Base-by-base conservation (phyloP, 2,888 invertebrate genomes). In the Tachina grossa region DNA sequence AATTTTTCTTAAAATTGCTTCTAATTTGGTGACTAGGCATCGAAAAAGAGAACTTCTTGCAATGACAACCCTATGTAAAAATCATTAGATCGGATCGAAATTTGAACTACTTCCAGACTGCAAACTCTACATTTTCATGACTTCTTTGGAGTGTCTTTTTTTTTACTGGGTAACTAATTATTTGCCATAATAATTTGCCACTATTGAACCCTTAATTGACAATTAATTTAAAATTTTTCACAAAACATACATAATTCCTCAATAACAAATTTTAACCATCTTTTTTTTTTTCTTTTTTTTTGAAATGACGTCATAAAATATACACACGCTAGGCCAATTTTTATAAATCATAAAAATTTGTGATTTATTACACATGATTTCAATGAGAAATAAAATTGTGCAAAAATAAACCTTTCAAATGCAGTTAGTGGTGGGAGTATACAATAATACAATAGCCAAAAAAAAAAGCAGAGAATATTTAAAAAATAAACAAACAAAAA, bases 361-460 rank as follows among this genome's bases (percentile, higher is more conserved):
- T 83, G 85, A 85, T 82, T 85, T 82, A 85, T 82, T 31, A 6
- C 31, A 59, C 41, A 82, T 72, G 75, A 79, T 83, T 79, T 79
- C 79, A 71, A 83, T 79, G 74, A 61, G 53, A 51, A 74, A 63
- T 65, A 55, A 72, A 79, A 63, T 68, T 71, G 45, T 65, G 53
- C 31, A 41, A 74, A 74, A 81, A 81, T 66, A 80, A 81, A 74
- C 74, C 66, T 75, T 75, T 83, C 83, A 79, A 76, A 71, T 68
- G 66, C 85, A 83, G 22, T 79, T 31, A 31, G 31, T 66, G 22
- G 51, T 59, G 19, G 13, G 71, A 61, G 51, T 47, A 79, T 75
- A 69, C 63, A 66, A 57, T 16, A 41, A 41, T n/a, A 57, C 19
- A 41, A 39, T 47, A 66, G 31, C 31, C 31, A 31, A 31, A 2